Evolutionary conservation across 1,140 invertebrate species (phyloP).

Genomic region (Listronotus bonariensis): DNA sequence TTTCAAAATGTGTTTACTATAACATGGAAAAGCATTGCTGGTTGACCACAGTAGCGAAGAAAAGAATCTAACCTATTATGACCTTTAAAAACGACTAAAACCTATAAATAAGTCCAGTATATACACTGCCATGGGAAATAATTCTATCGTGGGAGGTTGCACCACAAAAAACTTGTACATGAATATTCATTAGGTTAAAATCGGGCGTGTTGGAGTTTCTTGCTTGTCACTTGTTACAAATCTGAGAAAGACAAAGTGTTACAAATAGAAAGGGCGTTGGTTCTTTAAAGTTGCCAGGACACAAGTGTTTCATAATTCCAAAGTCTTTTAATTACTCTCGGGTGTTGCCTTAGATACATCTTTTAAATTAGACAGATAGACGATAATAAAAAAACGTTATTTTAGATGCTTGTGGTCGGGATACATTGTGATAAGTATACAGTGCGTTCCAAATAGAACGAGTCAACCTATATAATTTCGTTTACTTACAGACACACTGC

Average conservation of each 20-base stretch:
- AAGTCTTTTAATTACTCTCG: constrained; percentile 6
- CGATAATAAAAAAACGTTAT: not conserved
- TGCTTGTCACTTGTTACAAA: constrained; percentile 29
- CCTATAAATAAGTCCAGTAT: no score
- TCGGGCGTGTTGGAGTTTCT: constrained; percentile 7
- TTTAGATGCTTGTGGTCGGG: no score
- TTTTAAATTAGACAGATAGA: constrained; percentile 5
- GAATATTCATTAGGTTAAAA: constrained; percentile 25
- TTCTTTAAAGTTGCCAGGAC: constrained; percentile 4
- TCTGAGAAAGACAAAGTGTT: constrained; percentile 26
- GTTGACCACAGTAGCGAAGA: no score
- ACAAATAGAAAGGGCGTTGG: constrained; percentile 14
- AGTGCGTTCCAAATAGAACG: no score
- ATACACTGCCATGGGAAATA: constrained; percentile 11
- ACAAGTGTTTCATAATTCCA: constrained; percentile 1
- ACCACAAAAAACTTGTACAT: constrained; percentile 17
- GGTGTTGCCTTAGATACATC: constrained; percentile 10
- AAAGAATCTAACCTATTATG: no score
- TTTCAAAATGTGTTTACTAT: no score
- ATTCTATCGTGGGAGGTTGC: constrained; percentile 17
- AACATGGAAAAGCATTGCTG: no score
- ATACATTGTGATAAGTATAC: no score
- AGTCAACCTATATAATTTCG: no score
- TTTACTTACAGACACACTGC: no score
- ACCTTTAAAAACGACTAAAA: no score